These are phyloP conservation scores for Seira musarum DNA, from an alignment of 2,888 invertebrate genomes.

Conservation along the genomic window DNA sequence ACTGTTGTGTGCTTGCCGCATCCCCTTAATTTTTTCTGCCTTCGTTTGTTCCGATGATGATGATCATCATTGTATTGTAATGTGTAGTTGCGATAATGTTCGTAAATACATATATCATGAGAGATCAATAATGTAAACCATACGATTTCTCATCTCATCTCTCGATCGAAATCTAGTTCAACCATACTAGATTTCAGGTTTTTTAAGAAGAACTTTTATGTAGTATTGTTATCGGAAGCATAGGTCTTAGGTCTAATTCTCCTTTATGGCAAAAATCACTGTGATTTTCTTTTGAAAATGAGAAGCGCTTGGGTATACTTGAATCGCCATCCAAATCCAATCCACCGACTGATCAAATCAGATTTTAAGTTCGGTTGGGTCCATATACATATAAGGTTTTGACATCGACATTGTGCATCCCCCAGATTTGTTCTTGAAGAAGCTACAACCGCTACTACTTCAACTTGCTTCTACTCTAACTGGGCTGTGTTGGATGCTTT, in stretches of 20 bases:
- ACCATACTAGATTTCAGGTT: background rate
- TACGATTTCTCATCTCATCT: background rate
- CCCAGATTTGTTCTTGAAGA: background rate
- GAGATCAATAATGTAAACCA: background rate
- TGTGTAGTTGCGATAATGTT: background rate
- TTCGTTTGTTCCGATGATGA: background rate
- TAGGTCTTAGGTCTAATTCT: background rate
- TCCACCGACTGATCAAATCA: background rate
- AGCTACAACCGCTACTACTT: background rate
- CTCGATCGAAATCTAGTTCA: background rate
- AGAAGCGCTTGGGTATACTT: background rate
- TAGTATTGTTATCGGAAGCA: background rate
- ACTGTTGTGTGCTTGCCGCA: conserved; percentile 16
- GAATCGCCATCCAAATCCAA: background rate
- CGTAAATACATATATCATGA: background rate
- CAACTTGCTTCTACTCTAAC: no score
- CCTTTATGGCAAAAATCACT: background rate
- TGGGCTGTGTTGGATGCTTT: no score
- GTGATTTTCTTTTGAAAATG: background rate
- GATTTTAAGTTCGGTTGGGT: background rate
- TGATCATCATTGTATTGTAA: background rate
- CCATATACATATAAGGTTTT: conserved; percentile 27
- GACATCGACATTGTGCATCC: conserved; percentile 29
- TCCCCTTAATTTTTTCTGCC: background rate
- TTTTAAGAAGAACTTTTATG: background rate